Conservation (phyloP, 2,797 vertebrate species). For the Malurus leucopterus region DNA sequence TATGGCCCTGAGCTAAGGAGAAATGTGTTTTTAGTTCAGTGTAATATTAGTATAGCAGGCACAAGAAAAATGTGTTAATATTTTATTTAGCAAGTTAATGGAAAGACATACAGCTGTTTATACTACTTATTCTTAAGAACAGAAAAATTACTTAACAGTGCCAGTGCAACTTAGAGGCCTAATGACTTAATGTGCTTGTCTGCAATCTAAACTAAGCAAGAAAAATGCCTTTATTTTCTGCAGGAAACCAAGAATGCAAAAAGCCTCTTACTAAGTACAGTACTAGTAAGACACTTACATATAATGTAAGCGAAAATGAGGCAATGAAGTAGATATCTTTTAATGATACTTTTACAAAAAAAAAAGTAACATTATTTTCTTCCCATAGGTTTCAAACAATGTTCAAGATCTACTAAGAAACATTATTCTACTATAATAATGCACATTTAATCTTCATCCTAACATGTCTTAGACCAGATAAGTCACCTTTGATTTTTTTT, state of each 20-base stretch:
- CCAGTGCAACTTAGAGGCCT: slow-evolving; percentile 29
- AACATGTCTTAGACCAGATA: slow-evolving; percentile 28
- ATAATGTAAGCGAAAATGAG: slow-evolving; percentile 43
- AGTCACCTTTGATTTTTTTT: not conserved
- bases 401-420: slow-evolving; percentile 41
- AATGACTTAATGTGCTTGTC: not conserved
- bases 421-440: slow-evolving; percentile 34
- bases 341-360: slow-evolving; percentile 25
- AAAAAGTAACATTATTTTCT: not conserved
- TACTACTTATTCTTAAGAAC: slow-evolving; percentile 42
- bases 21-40: not conserved
- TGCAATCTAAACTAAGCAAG: slow-evolving; percentile 37
- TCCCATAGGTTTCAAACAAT: slow-evolving; percentile 45
- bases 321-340: not conserved
- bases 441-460: slow-evolving; percentile 27
- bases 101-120: slow-evolving; percentile 54
- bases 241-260: slow-evolving; percentile 36
- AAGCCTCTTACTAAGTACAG: slow-evolving; percentile 24
- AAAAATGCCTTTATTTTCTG: slow-evolving; percentile 46
- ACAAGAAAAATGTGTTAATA: slow-evolving; percentile 58
- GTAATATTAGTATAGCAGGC: slow-evolving; percentile 53
- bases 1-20: not conserved
- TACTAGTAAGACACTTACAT: slow-evolving; percentile 45
- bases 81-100: slow-evolving; percentile 61
- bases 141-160: slow-evolving; percentile 34